phyloP scores from a whole-genome alignment of 2,113 vertebrate species.

The Salvelinus alpinus region DNA sequence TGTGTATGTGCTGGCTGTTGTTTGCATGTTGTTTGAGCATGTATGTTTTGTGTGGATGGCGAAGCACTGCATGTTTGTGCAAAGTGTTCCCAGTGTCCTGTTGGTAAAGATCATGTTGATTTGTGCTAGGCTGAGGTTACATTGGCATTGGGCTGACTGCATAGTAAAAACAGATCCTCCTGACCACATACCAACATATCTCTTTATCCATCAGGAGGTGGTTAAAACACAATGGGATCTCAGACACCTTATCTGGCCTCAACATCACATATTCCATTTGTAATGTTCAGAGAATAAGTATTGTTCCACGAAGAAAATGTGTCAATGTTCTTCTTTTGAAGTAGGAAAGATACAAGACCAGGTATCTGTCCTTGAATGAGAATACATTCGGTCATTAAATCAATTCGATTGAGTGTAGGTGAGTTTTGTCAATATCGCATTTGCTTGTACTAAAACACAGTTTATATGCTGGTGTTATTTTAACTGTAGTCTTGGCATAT shows the following conservation, averaged over 20 bases:
- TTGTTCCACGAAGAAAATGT: background rate
- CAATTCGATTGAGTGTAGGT: too few relatives aligned
- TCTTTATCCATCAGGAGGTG: background rate
- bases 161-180: background rate
- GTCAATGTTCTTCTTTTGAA: background rate
- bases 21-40: too few relatives aligned
- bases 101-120: background rate
- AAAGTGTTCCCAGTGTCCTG: too few relatives aligned
- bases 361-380: background rate
- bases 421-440: background rate
- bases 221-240: background rate
- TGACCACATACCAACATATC: background rate
- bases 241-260: background rate
- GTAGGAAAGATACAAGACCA: background rate
- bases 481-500: too few relatives aligned
- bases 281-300: background rate
- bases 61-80: background rate
- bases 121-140: background rate
- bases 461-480: too few relatives aligned
- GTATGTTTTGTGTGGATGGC: too few relatives aligned
- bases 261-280: constrained; percentile 6
- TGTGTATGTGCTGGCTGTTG: background rate
- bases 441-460: background rate
- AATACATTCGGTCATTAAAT: background rate
- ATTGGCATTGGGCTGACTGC: background rate